Percentiles rank a stretch among this genome's conserved stretches.
Evolutionary conservation across 1,140 invertebrate genomes (phyloP).

Genomic region (Microplitis mediator): DNA sequence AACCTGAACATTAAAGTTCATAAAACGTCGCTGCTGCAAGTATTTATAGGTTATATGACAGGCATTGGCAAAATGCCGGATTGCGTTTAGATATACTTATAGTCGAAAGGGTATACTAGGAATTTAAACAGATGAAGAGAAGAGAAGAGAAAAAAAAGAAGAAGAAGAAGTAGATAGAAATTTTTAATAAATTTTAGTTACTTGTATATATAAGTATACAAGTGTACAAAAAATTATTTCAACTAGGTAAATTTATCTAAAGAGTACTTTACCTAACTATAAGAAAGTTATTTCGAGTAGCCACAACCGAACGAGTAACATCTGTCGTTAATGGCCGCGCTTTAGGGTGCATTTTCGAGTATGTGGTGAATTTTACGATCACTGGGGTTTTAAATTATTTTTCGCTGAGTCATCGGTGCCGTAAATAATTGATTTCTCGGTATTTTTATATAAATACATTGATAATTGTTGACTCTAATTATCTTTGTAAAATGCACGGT

Average conservation of each 20-base stretch:
- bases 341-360: constrained; percentile 19
- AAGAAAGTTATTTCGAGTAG: constrained; percentile 32
- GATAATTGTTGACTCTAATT: too few species aligned
- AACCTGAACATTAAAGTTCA: constrained; percentile 28
- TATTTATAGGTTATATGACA: constrained; percentile 30
- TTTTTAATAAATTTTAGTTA: too few species aligned
- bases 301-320: constrained; percentile 39
- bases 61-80: constrained; percentile 32
- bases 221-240: constrained; percentile 8
- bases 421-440: too few species aligned
- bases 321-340: constrained; percentile 41
- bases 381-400: not conserved
- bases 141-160: too few species aligned
- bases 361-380: not conserved
- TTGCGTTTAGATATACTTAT: constrained; percentile 1
- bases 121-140: too few species aligned
- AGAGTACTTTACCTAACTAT: constrained; percentile 32
- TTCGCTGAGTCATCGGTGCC: not conserved
- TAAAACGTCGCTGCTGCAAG: constrained; percentile 11
- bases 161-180: too few species aligned
- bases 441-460: too few species aligned
- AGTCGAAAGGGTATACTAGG: not conserved
- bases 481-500: too few species aligned
- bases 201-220: not conserved
- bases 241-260: constrained; percentile 29